Evolutionary conservation across 1,140 invertebrate genomes (phyloP).

Genomic region (Notospermus geniculatus): DNA sequence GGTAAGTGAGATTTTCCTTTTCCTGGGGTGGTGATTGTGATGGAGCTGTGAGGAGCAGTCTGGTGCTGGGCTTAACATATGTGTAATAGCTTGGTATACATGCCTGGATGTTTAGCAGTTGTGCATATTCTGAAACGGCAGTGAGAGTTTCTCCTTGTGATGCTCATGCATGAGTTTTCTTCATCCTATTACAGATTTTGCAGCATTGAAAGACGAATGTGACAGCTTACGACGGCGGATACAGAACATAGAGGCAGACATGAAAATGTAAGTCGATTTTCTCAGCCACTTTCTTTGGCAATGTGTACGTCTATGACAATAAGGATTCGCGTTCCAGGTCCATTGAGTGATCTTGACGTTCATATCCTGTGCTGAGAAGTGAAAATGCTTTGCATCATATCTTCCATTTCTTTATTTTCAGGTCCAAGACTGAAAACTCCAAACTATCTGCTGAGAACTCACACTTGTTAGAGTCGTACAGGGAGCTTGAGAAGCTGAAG

Average conservation of each 20-base stretch:
- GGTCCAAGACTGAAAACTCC: slow-evolving; percentile 49
- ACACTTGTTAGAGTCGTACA: slow-evolving; percentile 52
- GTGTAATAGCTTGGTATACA: too few relatives aligned
- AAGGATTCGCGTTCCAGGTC: too few relatives aligned
- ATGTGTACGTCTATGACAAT: too few relatives aligned
- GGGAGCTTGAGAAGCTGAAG: slow-evolving; percentile 47
- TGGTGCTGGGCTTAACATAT: too few relatives aligned
- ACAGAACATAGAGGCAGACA: slow-evolving; percentile 51
- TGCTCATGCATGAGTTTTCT: slow-evolving; percentile 7
- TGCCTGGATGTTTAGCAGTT: too few relatives aligned
- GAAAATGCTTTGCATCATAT: not conserved
- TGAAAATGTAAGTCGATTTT: slow-evolving; percentile 49
- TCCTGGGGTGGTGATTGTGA: not conserved
- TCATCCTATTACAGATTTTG: slow-evolving; percentile 34
- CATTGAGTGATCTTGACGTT: not conserved
- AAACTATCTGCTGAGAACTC: slow-evolving; percentile 49
- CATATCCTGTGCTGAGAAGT: not conserved
- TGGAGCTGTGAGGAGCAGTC: too few relatives aligned
- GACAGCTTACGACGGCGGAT: slow-evolving; percentile 45
- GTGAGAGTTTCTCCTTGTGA: too few relatives aligned
- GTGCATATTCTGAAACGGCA: too few relatives aligned
- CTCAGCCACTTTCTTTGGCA: too few relatives aligned
- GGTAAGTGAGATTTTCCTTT: not conserved
- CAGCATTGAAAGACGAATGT: slow-evolving; percentile 51
- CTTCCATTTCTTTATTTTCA: slow-evolving; percentile 18